Base-by-base conservation (phyloP, 2,113 vertebrate species). In the Pelmatolapia mariae region DNA sequence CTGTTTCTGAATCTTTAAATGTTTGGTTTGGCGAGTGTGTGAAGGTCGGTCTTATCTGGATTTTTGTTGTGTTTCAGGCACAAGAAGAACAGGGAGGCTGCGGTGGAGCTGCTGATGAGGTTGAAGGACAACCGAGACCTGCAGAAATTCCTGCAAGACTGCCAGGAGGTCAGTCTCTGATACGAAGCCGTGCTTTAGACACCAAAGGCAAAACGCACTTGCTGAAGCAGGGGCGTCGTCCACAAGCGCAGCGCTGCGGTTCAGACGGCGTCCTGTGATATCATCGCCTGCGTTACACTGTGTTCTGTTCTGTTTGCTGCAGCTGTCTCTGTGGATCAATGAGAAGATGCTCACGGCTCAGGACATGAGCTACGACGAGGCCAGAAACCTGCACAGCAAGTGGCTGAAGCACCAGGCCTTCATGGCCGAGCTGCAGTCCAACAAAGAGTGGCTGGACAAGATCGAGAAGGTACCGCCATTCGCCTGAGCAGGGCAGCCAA, bases 301-400 rank as follows among this genome's bases (percentile, higher is more conserved):
- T 57, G 59, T 80, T n/a, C 36, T 82, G 15, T 87, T 43, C 16
- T 78, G 16, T 78, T 82, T 24, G 66, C 10, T 78, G 6, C 94
- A 99, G 98, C 96, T 99, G 36, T 97, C 98, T 3, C 96, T 99
- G 86, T 99, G 98, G 98, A 98, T 98, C 95, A 99, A 97, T 45
- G 98, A 99, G 92, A 99, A 99, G 96, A 99, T 99, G 98, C 97
- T 99, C 26, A 99, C 98, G 1, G 98, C 98, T 33, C 98, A 99
- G 95, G 98, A 99, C 94, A 97, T 99, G 98, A 98, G 97, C 10
- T 99, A 99, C 0, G 98, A 99, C 1, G 98, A 99, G 95, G 98
- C 98, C 15, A 96, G 98, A 82, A 99, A 99, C 94, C 96, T 99
- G 59, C 98, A 98, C 52, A 98, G 98, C 96, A 98, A 98, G 88